A percentile compares a stretch with the other conserved stretches of the same genome.
Conservation (phyloP, 2,888 invertebrate species). For the Timandra comae region DNA sequence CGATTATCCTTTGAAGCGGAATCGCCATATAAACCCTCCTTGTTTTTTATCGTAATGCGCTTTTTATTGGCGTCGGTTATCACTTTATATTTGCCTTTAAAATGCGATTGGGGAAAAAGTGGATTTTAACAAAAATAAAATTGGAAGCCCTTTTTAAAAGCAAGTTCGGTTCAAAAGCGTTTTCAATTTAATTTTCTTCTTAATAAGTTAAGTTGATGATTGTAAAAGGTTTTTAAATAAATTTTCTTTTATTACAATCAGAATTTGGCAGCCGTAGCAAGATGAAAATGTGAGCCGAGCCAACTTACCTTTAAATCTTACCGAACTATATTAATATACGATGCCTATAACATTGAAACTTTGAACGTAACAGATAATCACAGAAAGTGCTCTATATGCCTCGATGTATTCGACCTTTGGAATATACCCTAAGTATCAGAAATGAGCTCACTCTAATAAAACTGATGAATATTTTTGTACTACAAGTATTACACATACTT, state of each 20-base stretch:
- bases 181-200: no score
- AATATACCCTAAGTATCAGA: neutral
- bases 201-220: no score
- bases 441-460: no score
- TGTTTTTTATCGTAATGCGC: slow-evolving; percentile 35
- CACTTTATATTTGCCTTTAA: slow-evolving; percentile 14
- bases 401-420: slow-evolving; percentile 16
- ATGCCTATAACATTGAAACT: slow-evolving; percentile 11
- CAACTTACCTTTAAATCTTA: slow-evolving; percentile 13
- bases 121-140: slow-evolving; percentile 5
- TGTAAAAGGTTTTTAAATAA: no score
- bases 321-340: slow-evolving; percentile 3
- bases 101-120: neutral
- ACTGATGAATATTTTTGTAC: no score
- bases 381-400: slow-evolving; percentile 17
- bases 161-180: no score
- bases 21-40: slow-evolving; percentile 39
- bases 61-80: slow-evolving; percentile 19
- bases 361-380: slow-evolving; percentile 12
- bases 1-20: slow-evolving; percentile 58
- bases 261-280: slow-evolving; percentile 13
- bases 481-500: no score
- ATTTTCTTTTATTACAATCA: slow-evolving; percentile 9
- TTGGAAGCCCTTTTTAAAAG: no score
- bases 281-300: slow-evolving; percentile 12